A percentile compares a stretch with the other conserved stretches of the same genome.
Conservation (phyloP, 2,888 invertebrate genomes). For the Orthosia gothica region DNA sequence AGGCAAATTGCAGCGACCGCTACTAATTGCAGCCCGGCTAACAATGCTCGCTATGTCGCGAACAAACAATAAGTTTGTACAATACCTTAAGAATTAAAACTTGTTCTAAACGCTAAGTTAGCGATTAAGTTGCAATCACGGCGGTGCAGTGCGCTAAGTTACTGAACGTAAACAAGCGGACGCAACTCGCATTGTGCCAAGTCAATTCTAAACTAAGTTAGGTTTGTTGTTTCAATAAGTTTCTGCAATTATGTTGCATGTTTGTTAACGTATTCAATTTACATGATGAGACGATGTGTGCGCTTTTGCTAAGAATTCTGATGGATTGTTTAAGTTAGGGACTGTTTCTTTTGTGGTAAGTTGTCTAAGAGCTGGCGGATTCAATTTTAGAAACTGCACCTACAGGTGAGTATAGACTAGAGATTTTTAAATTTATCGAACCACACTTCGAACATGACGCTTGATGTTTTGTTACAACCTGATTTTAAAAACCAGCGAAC, state of each 20-base stretch:
- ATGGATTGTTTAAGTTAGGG: conserved; percentile 8
- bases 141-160: conserved; percentile 77
- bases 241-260: conserved; percentile 78
- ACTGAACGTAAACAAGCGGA: conserved; percentile 79
- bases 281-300: conserved; percentile 41
- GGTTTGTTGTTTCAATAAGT: conserved; percentile 82
- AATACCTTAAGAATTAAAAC: conserved; percentile 82
- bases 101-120: conserved; percentile 80
- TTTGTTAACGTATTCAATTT: conserved; percentile 66
- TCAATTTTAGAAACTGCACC: not conserved
- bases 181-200: conserved; percentile 82
- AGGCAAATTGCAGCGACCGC: conserved; percentile 67
- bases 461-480: too few relatives aligned
- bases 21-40: conserved; percentile 66
- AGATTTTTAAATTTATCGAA: too few relatives aligned
- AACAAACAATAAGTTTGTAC: conserved; percentile 73
- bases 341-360: conserved; percentile 10
- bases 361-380: not conserved
- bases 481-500: too few relatives aligned
- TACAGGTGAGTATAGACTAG: not conserved
- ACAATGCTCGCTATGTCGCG: conserved; percentile 60
- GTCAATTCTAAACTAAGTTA: conserved; percentile 78
- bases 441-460: too few relatives aligned
- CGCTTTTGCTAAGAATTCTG: conserved; percentile 13
- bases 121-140: conserved; percentile 87